These are phyloP conservation scores for Phyllostomus discolor DNA, from an alignment of 2,113 vertebrate genomes.

Conservation along the genomic window DNA sequence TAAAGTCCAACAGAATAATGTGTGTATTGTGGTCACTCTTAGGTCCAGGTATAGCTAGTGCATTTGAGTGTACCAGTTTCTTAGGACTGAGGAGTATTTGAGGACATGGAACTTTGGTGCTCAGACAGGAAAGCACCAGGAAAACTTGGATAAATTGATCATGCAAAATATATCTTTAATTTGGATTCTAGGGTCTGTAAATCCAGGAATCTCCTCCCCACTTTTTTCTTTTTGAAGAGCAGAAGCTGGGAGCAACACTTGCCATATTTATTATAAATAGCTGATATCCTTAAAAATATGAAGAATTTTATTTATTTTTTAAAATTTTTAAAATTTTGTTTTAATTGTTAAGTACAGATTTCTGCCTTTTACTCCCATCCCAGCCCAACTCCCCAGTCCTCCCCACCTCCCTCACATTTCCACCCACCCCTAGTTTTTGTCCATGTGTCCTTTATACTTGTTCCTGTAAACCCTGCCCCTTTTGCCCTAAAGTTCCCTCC, in stretches of 20 bases:
- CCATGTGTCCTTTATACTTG: too few relatives aligned
- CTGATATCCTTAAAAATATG: background rate
- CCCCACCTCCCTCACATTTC: too few relatives aligned
- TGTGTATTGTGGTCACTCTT: background rate
- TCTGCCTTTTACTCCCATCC: too few relatives aligned
- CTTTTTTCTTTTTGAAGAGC: background rate
- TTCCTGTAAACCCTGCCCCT: too few relatives aligned
- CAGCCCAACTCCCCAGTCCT: too few relatives aligned
- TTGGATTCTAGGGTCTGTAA: background rate
- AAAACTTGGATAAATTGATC: background rate
- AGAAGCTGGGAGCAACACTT: background rate
- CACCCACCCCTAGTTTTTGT: too few relatives aligned
- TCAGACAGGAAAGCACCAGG: background rate
- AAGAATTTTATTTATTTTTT: background rate
- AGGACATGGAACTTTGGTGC: background rate
- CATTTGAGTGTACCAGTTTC: background rate
- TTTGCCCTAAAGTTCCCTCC: too few relatives aligned
- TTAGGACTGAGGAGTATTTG: background rate
- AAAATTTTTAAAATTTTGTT: too few relatives aligned
- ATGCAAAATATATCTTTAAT: background rate
- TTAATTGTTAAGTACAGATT: too few relatives aligned
- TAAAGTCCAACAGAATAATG: background rate
- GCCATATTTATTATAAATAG: background rate
- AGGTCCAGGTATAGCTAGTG: background rate
- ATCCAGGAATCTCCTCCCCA: background rate